These are phyloP conservation scores for Pomatorhinus ruficollis DNA, from an alignment of 2,113 vertebrate genomes.

Conservation along the genomic window DNA sequence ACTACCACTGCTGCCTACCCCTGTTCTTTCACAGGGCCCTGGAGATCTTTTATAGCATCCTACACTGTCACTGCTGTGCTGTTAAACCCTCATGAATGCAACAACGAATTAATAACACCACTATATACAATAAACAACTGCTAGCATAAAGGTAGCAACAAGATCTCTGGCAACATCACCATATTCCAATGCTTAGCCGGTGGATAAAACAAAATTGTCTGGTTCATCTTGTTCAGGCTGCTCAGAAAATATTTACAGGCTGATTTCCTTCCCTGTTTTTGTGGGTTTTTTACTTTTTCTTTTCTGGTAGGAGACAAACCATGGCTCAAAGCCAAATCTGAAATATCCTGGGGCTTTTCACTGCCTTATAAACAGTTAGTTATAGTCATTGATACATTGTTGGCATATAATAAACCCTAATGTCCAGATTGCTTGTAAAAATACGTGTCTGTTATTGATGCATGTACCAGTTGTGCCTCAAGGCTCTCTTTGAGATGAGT, in stretches of 20 bases:
- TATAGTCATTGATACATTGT: conserved; percentile 44
- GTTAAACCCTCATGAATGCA: conserved; percentile 56
- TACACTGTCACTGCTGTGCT: conserved; percentile 32
- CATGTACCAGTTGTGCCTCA: neutral
- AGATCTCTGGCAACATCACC: neutral
- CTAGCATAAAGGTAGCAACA: neutral
- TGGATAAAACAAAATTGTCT: neutral
- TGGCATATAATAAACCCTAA: conserved; percentile 48
- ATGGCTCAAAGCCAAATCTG: neutral
- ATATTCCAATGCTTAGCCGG: neutral
- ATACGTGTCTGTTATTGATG: conserved; percentile 45
- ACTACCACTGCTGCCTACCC: conserved; percentile 18
- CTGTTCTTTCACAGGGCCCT: conserved; percentile 42
- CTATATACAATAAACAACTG: neutral
- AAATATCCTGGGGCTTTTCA: conserved; percentile 35
- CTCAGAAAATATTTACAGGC: neutral
- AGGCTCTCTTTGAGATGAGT: neutral
- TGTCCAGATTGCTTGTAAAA: conserved; percentile 51
- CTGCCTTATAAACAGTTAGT: conserved; percentile 55
- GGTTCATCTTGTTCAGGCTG: neutral
- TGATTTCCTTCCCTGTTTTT: neutral
- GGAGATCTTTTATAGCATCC: conserved; percentile 57
- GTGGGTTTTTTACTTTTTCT: neutral
- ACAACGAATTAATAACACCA: conserved; percentile 9
- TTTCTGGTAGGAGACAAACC: neutral